Conservation (phyloP, 2,888 invertebrate genomes). For the Masnerella sp. region DNA sequence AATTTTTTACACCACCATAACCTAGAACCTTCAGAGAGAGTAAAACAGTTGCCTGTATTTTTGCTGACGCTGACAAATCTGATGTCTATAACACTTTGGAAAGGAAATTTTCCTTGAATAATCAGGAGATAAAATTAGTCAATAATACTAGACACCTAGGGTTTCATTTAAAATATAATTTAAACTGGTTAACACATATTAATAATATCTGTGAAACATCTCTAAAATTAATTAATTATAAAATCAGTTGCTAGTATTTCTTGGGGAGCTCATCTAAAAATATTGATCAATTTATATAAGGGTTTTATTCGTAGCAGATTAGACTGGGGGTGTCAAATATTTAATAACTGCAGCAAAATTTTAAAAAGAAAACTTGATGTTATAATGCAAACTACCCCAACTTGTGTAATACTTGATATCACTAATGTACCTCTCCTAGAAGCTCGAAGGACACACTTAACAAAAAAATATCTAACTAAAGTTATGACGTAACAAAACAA, state of each 20-base stretch:
- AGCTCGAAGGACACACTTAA: no score
- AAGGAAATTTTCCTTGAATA: not conserved
- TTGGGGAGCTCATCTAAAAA: conserved; percentile 8
- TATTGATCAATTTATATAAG: conserved; percentile 5
- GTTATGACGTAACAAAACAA: no score
- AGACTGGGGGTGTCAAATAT: not conserved
- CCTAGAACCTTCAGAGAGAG: not conserved
- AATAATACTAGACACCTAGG: not conserved
- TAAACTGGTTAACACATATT: not conserved
- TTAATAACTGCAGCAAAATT: not conserved
- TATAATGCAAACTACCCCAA: no score
- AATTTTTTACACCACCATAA: not conserved
- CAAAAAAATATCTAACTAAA: no score
- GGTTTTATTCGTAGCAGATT: not conserved
- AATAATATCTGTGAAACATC: not conserved
- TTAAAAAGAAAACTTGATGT: not conserved
- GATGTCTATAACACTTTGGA: not conserved
- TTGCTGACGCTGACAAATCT: not conserved
- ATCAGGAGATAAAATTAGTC: not conserved
- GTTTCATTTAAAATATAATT: not conserved
- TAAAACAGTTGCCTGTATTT: not conserved
- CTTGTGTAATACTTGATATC: no score
- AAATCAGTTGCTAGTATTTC: not conserved
- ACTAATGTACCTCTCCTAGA: no score
- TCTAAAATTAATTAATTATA: not conserved